Conservation (phyloP, 2,888 invertebrate genomes). For the Lasioglossum morio region DNA sequence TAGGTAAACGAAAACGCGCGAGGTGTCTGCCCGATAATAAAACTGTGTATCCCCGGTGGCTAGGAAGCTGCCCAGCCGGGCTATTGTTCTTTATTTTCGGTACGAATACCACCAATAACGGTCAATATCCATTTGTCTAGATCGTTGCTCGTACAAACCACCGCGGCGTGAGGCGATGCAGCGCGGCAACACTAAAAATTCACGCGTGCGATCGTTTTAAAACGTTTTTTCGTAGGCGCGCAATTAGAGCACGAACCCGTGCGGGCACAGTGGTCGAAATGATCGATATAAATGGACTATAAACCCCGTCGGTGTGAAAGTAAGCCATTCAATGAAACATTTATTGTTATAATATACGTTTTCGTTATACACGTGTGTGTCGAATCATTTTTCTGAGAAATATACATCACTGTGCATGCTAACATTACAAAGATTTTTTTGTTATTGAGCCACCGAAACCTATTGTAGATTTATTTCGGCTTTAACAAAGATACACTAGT, state of each 20-base stretch:
- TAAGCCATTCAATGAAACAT: too few species aligned
- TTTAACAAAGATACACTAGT: too few species aligned
- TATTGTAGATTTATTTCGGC: too few species aligned
- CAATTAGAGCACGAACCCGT: neutral
- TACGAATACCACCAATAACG: constrained; percentile 28
- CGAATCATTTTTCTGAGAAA: too few species aligned
- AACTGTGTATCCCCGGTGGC: constrained; percentile 12
- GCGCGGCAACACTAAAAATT: neutral
- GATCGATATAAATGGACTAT: neutral
- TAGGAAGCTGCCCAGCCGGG: neutral
- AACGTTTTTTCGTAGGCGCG: neutral
- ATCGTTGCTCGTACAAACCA: neutral
- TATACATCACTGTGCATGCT: too few species aligned
- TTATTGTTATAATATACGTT: too few species aligned
- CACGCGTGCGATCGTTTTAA: neutral
- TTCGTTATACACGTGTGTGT: too few species aligned
- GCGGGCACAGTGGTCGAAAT: neutral
- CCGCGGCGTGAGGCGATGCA: neutral
- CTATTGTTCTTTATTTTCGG: constrained; percentile 35
- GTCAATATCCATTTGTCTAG: constrained; percentile 25
- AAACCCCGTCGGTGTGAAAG: neutral
- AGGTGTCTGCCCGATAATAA: constrained; percentile 22
- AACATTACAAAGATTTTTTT: too few species aligned
- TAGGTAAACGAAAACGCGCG: neutral
- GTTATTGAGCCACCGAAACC: too few species aligned